A percentile compares a stretch with the other conserved stretches of the same genome.
These are phyloP conservation scores for Pyrrhia umbra DNA, from an alignment of 2,888 invertebrate genomes.

Conservation along the genomic window DNA sequence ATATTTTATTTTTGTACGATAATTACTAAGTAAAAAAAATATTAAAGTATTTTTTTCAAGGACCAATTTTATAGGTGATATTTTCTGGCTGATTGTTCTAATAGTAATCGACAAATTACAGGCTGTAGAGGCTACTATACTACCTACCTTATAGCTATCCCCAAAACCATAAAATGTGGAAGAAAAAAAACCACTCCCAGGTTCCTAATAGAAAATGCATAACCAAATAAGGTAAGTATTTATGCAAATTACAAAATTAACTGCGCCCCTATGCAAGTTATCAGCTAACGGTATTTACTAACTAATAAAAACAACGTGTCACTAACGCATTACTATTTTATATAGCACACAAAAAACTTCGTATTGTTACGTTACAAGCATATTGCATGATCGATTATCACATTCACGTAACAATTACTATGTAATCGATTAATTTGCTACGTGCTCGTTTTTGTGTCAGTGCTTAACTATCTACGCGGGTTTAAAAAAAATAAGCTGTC, in stretches of 20 bases:
- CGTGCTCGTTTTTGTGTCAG: constrained; percentile 56
- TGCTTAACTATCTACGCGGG: constrained; percentile 26
- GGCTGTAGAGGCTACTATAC: no score
- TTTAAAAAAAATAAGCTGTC: constrained; percentile 37
- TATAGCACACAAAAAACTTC: constrained; percentile 44
- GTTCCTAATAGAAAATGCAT: constrained; percentile 2
- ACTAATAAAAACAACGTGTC: constrained; percentile 27
- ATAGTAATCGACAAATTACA: no score
- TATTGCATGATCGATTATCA: constrained; percentile 62
- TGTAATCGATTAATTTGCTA: constrained; percentile 60
- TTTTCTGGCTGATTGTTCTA: no score
- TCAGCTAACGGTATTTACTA: constrained; percentile 36
- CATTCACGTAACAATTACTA: constrained; percentile 59
- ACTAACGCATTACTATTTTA: constrained; percentile 26
- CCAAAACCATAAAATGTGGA: neutral
- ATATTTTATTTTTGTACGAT: neutral
- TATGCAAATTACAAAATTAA: neutral
- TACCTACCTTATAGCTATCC: no score
- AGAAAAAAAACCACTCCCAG: neutral
- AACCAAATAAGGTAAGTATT: neutral
- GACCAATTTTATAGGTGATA: no score
- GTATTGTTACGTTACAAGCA: constrained; percentile 30
- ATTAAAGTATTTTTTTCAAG: no score
- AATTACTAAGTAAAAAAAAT: no score
- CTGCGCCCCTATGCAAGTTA: constrained; percentile 31